These are phyloP conservation scores for Polymixis flavicincta DNA, from an alignment of 2,888 invertebrate genomes.

Conservation along the genomic window DNA sequence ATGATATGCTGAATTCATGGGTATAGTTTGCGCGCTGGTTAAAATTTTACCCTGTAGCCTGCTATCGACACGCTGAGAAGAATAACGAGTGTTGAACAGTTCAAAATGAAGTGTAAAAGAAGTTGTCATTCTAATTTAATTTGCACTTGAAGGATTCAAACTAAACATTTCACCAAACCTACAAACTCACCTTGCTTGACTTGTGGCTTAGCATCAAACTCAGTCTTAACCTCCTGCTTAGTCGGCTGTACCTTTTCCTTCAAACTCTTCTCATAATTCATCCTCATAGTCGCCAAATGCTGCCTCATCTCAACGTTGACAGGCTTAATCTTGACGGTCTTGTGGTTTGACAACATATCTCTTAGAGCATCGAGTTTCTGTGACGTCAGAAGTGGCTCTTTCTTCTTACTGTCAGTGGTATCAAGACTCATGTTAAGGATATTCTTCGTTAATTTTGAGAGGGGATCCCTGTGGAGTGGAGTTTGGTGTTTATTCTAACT, in stretches of 20 bases:
- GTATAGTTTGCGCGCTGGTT: too few relatives aligned
- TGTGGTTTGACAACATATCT: constrained; percentile 88
- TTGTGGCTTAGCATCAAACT: constrained; percentile 48
- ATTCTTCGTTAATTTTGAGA: constrained; percentile 88
- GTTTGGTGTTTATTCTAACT: constrained; percentile 12
- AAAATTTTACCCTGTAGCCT: too few relatives aligned
- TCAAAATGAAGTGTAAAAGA: neutral
- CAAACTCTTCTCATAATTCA: constrained; percentile 81
- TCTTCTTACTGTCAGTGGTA: constrained; percentile 76
- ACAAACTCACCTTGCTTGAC: constrained; percentile 63
- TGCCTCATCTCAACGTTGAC: constrained; percentile 85
- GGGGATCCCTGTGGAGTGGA: constrained; percentile 79
- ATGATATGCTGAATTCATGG: too few relatives aligned
- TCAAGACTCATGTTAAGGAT: constrained; percentile 89
- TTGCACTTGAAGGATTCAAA: neutral
- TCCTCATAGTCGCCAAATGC: constrained; percentile 80
- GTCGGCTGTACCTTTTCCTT: constrained; percentile 72
- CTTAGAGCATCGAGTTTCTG: constrained; percentile 89
- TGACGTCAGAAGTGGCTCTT: constrained; percentile 83
- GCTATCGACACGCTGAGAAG: too few relatives aligned
- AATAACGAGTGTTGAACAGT: neutral
- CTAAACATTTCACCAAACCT: neutral
- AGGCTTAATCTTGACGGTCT: constrained; percentile 88
- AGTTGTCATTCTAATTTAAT: too few relatives aligned
- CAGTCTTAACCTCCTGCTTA: constrained; percentile 36